Base-by-base conservation (phyloP, 2,888 invertebrate species). In the Plusia festucae region DNA sequence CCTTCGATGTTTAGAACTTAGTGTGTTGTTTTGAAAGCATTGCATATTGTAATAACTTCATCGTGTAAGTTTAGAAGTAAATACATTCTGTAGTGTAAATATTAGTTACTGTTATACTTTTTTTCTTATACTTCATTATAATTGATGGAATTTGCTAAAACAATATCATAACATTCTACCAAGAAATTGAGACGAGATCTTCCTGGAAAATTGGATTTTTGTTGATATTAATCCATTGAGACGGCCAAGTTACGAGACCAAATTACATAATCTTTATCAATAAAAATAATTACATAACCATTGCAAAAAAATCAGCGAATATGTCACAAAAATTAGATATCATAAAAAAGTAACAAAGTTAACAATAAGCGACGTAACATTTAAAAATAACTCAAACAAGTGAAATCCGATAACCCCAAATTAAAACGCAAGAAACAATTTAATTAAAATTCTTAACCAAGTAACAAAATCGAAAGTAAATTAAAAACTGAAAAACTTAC, bases 401-500 rank as follows among this genome's bases (percentile, higher is more conserved):
- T 62, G 49, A 75, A 73, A 75, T 60, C 51, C 54, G 24, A 27
- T 58, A 70, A 64, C 52, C 69, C 59, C 44, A 58, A 68, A 79
- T 75, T 65, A 69, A 63, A 75, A 70, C 63, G 18, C 53, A 68
- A 67, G 63, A 67, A 79, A 79, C 61, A 67, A 68, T 69, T 78
- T 78, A 60, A 72, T 79, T 67, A 67, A 74, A 76, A 70, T 72
- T 76, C 68, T 66, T 11, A 64, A n/a, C 5, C 44, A 73, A 70
- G 61, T 79, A 32, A 7, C 51, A 46, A 60, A 70, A 57, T 68
- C 62, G 54, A 56, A 56, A 18, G 9, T 46, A 20, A 49, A 49
- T 60, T 59, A 79, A 81, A 77, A 76, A 75, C 76, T 55, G 65
- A 75, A 76, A 79, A 70, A 69, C 69, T 73, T 71, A 71, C 70